Conservation (phyloP, 2,113 vertebrate species). For the Pagrus major region DNA sequence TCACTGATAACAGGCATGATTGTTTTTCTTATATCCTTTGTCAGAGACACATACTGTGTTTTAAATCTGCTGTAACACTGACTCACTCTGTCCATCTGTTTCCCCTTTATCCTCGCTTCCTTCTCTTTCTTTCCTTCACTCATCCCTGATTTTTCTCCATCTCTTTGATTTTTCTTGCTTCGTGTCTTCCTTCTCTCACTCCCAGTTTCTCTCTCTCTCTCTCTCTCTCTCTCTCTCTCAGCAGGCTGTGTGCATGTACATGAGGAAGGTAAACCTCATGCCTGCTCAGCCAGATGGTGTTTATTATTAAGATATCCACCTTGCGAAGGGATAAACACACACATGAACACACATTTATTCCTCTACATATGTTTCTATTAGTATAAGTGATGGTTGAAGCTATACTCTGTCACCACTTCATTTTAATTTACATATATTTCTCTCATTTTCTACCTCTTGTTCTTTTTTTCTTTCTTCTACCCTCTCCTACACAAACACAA, state of each 20-base stretch:
- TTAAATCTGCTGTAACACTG: slow-evolving; percentile 12
- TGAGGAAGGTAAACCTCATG: slow-evolving; percentile 73
- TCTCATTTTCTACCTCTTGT: not conserved
- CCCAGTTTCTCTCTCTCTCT: slow-evolving; percentile 34
- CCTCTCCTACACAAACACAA: not conserved
- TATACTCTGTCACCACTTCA: not conserved
- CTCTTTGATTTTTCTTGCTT: not conserved
- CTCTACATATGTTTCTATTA: not conserved
- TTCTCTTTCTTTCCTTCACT: not conserved
- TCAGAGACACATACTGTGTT: slow-evolving; percentile 7
- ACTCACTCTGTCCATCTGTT: slow-evolving; percentile 51
- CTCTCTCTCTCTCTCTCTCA: slow-evolving; percentile 24
- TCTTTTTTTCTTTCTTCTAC: no score
- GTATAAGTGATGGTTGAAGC: not conserved
- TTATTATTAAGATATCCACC: slow-evolving; percentile 76
- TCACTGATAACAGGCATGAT: not conserved
- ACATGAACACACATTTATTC: not conserved
- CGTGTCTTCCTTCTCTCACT: slow-evolving; percentile 4
- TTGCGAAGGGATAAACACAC: slow-evolving; percentile 34
- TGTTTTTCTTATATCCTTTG: not conserved
- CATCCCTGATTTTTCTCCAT: not conserved
- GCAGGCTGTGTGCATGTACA: slow-evolving; percentile 30
- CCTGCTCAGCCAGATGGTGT: slow-evolving; percentile 86
- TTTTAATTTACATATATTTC: not conserved
- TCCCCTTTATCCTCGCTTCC: not conserved